Percentiles rank a stretch among this genome's conserved stretches.
Evolutionary conservation across 1,140 invertebrate species (phyloP).

Genomic region (Drosophila serrata): DNA sequence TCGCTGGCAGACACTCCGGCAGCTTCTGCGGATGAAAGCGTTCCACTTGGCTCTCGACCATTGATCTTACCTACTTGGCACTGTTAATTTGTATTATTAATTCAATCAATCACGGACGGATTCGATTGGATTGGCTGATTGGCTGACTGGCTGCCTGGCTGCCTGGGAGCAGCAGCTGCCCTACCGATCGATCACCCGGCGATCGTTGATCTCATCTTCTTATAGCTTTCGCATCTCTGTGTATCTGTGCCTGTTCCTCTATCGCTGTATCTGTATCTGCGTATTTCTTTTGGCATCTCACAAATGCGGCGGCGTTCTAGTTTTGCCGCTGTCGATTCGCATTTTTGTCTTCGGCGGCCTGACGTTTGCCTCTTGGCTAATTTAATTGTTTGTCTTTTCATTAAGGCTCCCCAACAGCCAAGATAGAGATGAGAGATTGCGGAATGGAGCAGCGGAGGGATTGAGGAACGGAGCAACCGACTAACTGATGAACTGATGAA

Average conservation of each 20-base stretch:
- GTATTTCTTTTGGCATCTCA: conserved; percentile 69
- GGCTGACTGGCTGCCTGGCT: conserved; percentile 32
- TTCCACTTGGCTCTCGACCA: conserved; percentile 58
- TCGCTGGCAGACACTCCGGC: conserved; percentile 28
- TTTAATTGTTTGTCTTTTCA: conserved; percentile 82
- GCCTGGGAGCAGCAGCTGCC: conserved; percentile 62
- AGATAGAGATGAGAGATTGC: conserved; percentile 31
- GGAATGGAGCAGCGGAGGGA: conserved; percentile 22
- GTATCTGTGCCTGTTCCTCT: neutral
- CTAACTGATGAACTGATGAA: conserved; percentile 18
- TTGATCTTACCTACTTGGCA: conserved; percentile 80
- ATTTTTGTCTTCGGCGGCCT: conserved; percentile 57
- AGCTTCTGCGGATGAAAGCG: conserved; percentile 42
- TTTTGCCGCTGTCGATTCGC: conserved; percentile 68
- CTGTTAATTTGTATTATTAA: conserved; percentile 82
- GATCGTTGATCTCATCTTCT: conserved; percentile 71
- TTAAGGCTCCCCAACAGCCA: conserved; percentile 45
- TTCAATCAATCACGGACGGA: conserved; percentile 75
- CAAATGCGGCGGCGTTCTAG: conserved; percentile 78
- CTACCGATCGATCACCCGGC: conserved; percentile 55
- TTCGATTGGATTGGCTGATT: conserved; percentile 43
- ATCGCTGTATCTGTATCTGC: conserved; percentile 32
- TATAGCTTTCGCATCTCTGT: conserved; percentile 4
- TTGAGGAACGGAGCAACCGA: conserved; percentile 5
- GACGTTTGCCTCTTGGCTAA: conserved; percentile 74